These are phyloP conservation scores for Ellobius talpinus DNA, from an alignment of 2,113 vertebrate genomes.

Conservation along the genomic window DNA sequence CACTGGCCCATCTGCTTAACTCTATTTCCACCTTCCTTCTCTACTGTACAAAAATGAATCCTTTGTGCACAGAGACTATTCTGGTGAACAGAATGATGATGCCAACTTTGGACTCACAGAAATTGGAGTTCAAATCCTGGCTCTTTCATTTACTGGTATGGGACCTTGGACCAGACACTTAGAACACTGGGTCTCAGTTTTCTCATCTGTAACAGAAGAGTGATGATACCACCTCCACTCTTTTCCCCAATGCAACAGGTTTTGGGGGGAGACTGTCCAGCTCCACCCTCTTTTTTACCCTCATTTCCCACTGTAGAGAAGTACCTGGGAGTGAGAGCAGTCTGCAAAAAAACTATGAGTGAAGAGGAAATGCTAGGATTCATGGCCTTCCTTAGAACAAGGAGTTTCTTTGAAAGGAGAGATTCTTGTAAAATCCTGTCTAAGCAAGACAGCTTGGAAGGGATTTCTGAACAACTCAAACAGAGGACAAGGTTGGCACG, in stretches of 20 bases:
- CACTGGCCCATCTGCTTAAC: not conserved
- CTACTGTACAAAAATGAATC: not conserved
- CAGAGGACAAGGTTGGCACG: not conserved
- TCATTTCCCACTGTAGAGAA: not conserved
- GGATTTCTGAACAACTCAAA: not conserved
- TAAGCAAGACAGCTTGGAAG: not conserved
- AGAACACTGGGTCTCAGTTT: not conserved
- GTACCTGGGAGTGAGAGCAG: not conserved
- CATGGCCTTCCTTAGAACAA: not conserved
- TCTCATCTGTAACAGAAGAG: not conserved
- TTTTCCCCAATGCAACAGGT: not conserved
- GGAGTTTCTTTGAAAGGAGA: not conserved
- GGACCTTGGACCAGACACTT: not conserved
- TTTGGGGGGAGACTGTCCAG: not conserved
- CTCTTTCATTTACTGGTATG: not conserved
- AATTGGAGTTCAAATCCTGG: not conserved
- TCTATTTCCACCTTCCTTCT: not conserved
- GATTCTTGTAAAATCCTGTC: not conserved
- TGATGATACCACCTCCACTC: not conserved
- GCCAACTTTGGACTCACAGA: not conserved
- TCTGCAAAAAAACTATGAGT: not conserved
- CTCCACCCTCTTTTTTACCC: not conserved
- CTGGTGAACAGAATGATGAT: not conserved
- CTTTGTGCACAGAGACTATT: not conserved
- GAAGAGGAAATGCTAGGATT: not conserved